phyloP scores from a whole-genome alignment of 2,888 invertebrate species.

The Mechanitis messenoides region DNA sequence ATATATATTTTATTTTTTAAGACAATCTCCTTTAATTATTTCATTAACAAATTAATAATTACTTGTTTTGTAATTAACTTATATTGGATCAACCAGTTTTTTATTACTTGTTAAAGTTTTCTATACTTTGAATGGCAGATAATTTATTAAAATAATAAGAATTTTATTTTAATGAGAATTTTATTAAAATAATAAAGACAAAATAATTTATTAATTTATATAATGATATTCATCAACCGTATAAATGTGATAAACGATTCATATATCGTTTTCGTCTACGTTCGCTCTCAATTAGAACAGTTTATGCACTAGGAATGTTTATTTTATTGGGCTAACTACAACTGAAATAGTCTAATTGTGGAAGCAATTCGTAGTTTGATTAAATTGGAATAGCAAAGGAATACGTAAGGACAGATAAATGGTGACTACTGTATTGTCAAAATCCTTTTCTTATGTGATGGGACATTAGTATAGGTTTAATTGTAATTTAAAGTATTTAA shows the following conservation, averaged over 20 bases:
- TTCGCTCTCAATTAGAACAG: constrained; percentile 27
- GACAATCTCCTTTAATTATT: too few relatives aligned
- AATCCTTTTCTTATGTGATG: neutral
- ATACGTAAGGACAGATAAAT: neutral
- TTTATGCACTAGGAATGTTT: constrained; percentile 27
- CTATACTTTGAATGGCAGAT: too few relatives aligned
- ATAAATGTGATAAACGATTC: neutral
- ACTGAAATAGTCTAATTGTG: constrained; percentile 21
- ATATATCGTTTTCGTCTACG: constrained; percentile 12
- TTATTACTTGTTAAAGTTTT: too few relatives aligned
- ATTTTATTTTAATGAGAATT: too few relatives aligned
- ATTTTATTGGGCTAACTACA: constrained; percentile 25
- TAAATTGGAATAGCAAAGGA: constrained; percentile 21
- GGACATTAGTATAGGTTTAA: neutral
- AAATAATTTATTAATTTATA: too few relatives aligned
- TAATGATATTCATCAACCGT: too few relatives aligned
- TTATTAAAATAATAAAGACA: too few relatives aligned
- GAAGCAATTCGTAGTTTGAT: constrained; percentile 17
- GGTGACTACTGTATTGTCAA: neutral
- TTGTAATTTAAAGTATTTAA: neutral
- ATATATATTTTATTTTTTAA: too few relatives aligned
- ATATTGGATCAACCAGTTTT: too few relatives aligned
- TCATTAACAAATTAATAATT: too few relatives aligned
- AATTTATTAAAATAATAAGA: too few relatives aligned
- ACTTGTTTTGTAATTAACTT: too few relatives aligned